Conservation (phyloP, 2,113 vertebrate genomes). For the Phylloscopus trochilus region DNA sequence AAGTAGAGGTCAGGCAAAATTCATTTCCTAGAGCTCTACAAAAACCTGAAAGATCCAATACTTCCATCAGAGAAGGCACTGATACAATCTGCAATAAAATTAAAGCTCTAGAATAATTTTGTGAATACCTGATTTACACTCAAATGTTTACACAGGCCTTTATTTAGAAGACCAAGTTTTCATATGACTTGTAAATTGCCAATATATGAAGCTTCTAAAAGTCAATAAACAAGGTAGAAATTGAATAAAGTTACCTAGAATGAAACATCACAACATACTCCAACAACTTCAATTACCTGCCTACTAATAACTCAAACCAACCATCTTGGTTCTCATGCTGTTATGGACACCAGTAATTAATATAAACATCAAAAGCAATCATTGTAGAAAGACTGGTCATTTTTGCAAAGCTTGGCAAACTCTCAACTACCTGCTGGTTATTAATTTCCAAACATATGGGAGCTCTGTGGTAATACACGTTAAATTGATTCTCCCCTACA, state of each 20-base stretch:
- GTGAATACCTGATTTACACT: background rate
- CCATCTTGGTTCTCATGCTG: constrained; percentile 78
- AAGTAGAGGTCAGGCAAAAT: background rate
- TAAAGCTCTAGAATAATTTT: background rate
- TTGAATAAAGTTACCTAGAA: constrained; percentile 14
- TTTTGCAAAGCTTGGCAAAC: constrained; percentile 94
- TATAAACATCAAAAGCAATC: constrained; percentile 96
- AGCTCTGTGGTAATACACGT: constrained; percentile 88
- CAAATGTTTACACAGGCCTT: background rate
- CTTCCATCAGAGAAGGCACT: background rate
- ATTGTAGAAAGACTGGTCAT: constrained; percentile 94
- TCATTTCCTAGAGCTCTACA: background rate
- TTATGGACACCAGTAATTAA: constrained; percentile 90
- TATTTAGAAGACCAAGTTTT: background rate
- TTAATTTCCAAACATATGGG: constrained; percentile 99
- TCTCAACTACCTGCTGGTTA: constrained; percentile 96
- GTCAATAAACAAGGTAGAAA: background rate
- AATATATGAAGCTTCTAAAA: background rate
- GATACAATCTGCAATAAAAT: background rate
- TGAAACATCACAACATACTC: constrained; percentile 23
- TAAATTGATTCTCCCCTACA: constrained; percentile 87
- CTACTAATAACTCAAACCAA: constrained; percentile 74
- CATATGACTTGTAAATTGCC: background rate
- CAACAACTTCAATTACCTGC: constrained; percentile 69
- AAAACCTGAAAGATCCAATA: background rate